A percentile compares a stretch with the other conserved stretches of the same genome.
These are phyloP conservation scores for Spea multiplicata DNA, from an alignment of 2,113 vertebrate species.

Conservation along the genomic window DNA sequence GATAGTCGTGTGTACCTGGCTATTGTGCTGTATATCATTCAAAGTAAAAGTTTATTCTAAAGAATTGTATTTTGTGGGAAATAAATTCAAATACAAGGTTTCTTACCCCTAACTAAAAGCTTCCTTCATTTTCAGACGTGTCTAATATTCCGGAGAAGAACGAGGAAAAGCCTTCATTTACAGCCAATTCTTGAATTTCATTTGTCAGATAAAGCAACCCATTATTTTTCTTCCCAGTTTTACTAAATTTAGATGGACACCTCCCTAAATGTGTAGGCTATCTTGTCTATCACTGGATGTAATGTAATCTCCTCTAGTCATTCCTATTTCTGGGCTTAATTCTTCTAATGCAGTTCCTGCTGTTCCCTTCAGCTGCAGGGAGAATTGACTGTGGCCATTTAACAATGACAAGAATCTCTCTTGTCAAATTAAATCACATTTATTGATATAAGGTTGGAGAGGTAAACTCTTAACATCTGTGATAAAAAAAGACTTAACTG, in stretches of 20 bases:
- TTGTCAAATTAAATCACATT: constrained; percentile 41
- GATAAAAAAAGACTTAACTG: not conserved
- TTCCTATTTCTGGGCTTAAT: constrained; percentile 32
- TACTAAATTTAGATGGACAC: constrained; percentile 45
- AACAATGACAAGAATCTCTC: constrained; percentile 35
- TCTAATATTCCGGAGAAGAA: constrained; percentile 29
- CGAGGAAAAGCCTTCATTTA: constrained; percentile 32
- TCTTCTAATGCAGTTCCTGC: constrained; percentile 36
- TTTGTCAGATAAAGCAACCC: constrained; percentile 39
- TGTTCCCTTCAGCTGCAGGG: constrained; percentile 32
- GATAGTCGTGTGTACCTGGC: too few species aligned
- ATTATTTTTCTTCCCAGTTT: constrained; percentile 22
- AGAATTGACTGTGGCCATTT: constrained; percentile 30
- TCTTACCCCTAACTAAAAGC: constrained; percentile 22
- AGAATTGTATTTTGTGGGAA: constrained; percentile 32
- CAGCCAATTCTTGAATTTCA: constrained; percentile 33
- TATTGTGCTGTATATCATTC: too few species aligned
- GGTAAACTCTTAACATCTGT: constrained; percentile 10
- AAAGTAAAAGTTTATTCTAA: not conserved
- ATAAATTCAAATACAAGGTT: constrained; percentile 25
- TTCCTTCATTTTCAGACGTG: constrained; percentile 24
- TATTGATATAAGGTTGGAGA: constrained; percentile 24
- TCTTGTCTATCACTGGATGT: constrained; percentile 37
- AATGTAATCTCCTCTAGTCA: constrained; percentile 34
- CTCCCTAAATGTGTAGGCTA: constrained; percentile 41